phyloP scores from a whole-genome alignment of 2,797 vertebrate species.

The Gephyroberyx darwinii region DNA sequence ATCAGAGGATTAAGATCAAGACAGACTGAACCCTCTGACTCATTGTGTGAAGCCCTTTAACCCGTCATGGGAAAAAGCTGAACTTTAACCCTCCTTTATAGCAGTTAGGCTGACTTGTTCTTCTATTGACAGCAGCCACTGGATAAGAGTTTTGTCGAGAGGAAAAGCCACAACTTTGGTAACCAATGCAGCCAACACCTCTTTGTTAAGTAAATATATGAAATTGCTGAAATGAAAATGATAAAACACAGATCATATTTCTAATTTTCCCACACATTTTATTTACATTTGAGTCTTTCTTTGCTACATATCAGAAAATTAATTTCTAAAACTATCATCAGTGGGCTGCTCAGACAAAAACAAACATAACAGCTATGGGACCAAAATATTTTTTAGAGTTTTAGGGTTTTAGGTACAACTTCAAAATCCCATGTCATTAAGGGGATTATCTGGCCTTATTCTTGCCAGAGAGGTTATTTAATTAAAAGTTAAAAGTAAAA shows the following conservation, averaged over 20 bases:
- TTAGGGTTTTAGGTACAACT: constrained; percentile 21
- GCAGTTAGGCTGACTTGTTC: constrained; percentile 40
- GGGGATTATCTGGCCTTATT: constrained; percentile 9
- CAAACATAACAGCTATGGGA: constrained; percentile 38
- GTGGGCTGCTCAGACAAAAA: constrained; percentile 70
- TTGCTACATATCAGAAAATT: constrained; percentile 78
- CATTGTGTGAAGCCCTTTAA: constrained; percentile 4
- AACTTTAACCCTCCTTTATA: constrained; percentile 73
- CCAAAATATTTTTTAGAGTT: constrained; percentile 15
- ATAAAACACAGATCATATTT: constrained; percentile 52
- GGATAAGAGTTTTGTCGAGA: constrained; percentile 26
- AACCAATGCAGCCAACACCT: background rate
- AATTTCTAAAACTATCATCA: constrained; percentile 77
- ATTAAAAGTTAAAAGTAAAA: constrained; percentile 20
- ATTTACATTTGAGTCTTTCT: constrained; percentile 87
- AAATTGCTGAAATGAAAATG: background rate
- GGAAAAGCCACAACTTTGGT: background rate
- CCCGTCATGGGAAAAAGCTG: constrained; percentile 76
- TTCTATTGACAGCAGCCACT: constrained; percentile 34
- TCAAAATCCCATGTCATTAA: constrained; percentile 14
- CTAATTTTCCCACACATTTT: constrained; percentile 83
- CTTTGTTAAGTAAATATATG: background rate
- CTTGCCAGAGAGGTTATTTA: constrained; percentile 14
- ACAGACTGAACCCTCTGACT: background rate
- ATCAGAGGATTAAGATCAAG: background rate